These are phyloP conservation scores for Stictocephala bisonia DNA, from an alignment of 2,888 invertebrate species.

Conservation along the genomic window DNA sequence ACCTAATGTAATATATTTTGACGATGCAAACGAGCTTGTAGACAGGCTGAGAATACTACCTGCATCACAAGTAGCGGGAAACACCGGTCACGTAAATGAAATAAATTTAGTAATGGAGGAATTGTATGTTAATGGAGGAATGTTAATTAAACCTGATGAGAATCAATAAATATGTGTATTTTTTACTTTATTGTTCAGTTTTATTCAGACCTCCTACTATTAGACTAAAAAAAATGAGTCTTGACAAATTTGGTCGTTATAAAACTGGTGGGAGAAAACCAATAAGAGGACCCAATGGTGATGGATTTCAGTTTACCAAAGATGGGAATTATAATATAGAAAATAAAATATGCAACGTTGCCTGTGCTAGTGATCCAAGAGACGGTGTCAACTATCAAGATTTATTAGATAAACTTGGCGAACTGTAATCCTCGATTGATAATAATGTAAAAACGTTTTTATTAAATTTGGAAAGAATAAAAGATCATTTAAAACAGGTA, in stretches of 20 bases:
- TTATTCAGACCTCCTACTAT: background rate
- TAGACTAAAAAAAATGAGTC: background rate
- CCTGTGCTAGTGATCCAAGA: background rate
- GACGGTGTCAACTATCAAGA: background rate
- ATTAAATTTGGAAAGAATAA: background rate
- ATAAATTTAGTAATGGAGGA: background rate
- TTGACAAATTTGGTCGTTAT: conserved; percentile 1
- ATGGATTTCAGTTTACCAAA: background rate
- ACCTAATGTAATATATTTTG: too few relatives aligned
- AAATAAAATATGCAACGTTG: background rate
- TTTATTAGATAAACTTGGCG: background rate
- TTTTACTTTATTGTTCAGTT: background rate
- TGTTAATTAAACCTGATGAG: background rate
- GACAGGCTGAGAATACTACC: too few relatives aligned
- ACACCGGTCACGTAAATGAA: too few relatives aligned
- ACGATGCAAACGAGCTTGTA: too few relatives aligned
- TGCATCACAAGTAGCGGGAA: too few relatives aligned
- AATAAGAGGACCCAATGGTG: background rate
- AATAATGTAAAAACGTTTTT: too few relatives aligned
- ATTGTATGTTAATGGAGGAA: background rate
- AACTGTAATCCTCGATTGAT: too few relatives aligned
- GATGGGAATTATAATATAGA: conserved; percentile 7
- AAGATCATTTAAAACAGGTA: background rate
- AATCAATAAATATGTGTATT: background rate
- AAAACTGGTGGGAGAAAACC: background rate